phyloP scores from a whole-genome alignment of 2,888 invertebrate species.

The Plebejus melissa region DNA sequence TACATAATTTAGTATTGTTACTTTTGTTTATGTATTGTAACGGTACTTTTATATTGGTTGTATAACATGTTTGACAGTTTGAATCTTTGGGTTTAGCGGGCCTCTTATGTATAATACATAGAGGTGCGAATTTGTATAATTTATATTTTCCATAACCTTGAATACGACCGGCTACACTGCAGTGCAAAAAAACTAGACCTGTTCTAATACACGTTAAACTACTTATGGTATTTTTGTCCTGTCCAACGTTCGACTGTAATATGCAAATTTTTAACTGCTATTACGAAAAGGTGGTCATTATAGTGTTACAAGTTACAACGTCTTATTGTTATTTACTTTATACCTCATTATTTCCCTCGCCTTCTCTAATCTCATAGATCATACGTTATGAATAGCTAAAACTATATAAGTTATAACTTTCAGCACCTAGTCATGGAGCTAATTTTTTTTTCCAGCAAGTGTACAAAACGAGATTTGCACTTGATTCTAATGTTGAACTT shows the following conservation, averaged over 20 bases:
- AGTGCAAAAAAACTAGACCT: constrained; percentile 26
- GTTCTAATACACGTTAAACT: neutral
- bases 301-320: too few species aligned
- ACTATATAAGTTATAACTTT: too few species aligned
- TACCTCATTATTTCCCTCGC: too few species aligned
- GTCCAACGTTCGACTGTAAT: neutral
- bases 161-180: constrained; percentile 53
- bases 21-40: constrained; percentile 28
- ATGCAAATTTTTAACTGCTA: too few species aligned
- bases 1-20: neutral
- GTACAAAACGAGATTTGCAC: neutral
- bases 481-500: neutral
- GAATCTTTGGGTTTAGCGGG: constrained; percentile 47
- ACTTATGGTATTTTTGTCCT: neutral
- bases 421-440: too few species aligned
- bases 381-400: too few species aligned
- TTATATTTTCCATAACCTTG: constrained; percentile 69
- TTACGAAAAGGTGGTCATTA: too few species aligned
- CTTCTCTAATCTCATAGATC: too few species aligned
- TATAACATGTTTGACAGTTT: constrained; percentile 48
- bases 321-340: too few species aligned
- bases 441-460: neutral
- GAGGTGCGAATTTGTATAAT: constrained; percentile 63
- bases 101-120: constrained; percentile 64
- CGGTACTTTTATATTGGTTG: neutral